Conservation (phyloP, 2,797 vertebrate species). For the Acanthiza pusilla region DNA sequence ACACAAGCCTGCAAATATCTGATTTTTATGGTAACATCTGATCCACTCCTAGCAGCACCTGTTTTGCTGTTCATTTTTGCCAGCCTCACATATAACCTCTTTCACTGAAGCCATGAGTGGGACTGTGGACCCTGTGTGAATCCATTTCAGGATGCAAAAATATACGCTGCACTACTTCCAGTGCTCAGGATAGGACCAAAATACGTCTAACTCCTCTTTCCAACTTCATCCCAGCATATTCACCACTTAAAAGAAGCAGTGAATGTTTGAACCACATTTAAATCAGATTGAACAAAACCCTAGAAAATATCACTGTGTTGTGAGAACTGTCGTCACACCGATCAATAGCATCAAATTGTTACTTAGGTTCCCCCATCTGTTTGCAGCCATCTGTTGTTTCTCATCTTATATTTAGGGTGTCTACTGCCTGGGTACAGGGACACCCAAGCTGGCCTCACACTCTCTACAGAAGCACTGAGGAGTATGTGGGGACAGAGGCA, state of each 20-base stretch:
- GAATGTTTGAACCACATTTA: background rate
- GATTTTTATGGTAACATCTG: background rate
- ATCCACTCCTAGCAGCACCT: background rate
- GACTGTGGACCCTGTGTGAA: background rate
- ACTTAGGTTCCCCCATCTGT: constrained; percentile 47
- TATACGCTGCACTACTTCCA: background rate
- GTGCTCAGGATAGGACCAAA: background rate
- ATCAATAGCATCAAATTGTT: constrained; percentile 60
- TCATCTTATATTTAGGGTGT: constrained; percentile 6
- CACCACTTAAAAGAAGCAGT: background rate
- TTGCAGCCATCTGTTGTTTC: constrained; percentile 58
- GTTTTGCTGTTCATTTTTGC: background rate
- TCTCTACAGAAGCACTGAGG: background rate
- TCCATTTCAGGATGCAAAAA: background rate
- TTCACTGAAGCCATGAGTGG: background rate
- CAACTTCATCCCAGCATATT: background rate
- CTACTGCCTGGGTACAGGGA: background rate
- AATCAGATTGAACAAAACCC: background rate
- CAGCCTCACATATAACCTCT: background rate
- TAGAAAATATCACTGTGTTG: background rate
- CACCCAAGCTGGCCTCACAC: background rate
- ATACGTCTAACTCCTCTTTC: background rate
- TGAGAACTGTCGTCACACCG: background rate
- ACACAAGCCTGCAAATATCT: background rate
- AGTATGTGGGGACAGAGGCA: background rate